Evolutionary conservation across 2,888 invertebrate species (phyloP).

Genomic region (Dynastes tityus): DNA sequence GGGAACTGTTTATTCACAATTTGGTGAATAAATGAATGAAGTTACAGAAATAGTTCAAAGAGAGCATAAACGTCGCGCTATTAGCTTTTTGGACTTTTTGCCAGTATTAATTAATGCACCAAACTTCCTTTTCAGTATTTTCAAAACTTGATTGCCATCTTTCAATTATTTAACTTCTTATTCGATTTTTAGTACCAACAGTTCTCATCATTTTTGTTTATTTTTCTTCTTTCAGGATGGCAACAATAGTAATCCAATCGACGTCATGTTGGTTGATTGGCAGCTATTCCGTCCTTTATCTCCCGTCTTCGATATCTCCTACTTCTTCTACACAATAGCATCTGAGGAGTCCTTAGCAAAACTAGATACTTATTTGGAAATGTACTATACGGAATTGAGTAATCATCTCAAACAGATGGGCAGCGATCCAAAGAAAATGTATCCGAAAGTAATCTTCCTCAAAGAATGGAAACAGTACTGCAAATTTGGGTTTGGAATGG

Average conservation of each 20-base stretch:
- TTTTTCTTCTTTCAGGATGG: not conserved
- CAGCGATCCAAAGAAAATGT: constrained; percentile 59
- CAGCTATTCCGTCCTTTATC: constrained; percentile 51
- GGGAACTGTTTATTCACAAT: too few species aligned
- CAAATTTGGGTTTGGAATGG: constrained; percentile 58
- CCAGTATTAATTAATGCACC: too few species aligned
- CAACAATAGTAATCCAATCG: not conserved
- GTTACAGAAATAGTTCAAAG: too few species aligned
- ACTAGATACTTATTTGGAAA: constrained; percentile 59
- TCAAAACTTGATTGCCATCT: too few species aligned
- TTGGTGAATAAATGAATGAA: too few species aligned
- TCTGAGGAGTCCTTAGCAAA: constrained; percentile 57
- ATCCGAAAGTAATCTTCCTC: constrained; percentile 57
- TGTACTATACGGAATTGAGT: constrained; percentile 61
- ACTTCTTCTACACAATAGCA: constrained; percentile 61
- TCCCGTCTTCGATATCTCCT: constrained; percentile 62
- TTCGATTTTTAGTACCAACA: too few species aligned
- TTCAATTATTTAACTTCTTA: too few species aligned
- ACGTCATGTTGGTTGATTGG: constrained; percentile 50
- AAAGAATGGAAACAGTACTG: constrained; percentile 59
- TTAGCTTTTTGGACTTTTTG: too few species aligned
- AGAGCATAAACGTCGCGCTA: too few species aligned
- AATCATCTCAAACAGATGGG: constrained; percentile 57
- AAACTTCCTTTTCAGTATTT: too few species aligned
- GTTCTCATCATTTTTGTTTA: not conserved